Base-by-base conservation (phyloP, 2,888 invertebrate species). In the Drosophila algonquin region DNA sequence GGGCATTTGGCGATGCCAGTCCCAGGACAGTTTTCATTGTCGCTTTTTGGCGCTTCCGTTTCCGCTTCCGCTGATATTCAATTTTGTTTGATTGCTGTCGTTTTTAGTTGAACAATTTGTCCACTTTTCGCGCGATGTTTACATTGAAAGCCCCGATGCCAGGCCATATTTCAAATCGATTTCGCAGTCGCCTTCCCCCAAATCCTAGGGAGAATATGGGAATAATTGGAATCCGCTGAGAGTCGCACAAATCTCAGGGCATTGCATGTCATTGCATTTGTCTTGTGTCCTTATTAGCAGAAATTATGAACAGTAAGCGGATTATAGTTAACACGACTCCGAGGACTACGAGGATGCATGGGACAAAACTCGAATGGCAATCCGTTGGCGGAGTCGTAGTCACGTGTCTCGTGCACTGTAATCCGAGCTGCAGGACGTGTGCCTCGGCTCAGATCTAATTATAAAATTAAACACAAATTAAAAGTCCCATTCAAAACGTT, bases 81-180 rank as follows among this genome's bases (percentile, higher is more conserved):
- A 90, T 90, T 90, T 90, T 81, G 82, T 81, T 87, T 90, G 90
- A 90, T 87, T 90, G 87, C 75, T 75, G 77, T 79, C 79, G 83
- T 79, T 84, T 77, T 81, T 76, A 71, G 81, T 75, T 77, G 79
- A 72, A 77, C 84, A 81, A 79, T 86, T 88, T 84, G 83, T 85
- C 62, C 75, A 80, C 73, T 85, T 87, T 77, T 75, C 86, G 82
- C 65, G 60, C 87, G 67, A 79, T 83, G 83, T 84, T 83, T 77
- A 82, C 85, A 85, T 82, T 87, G 82, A 81, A 81, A 71, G 75
- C 56, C 58, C 65, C 63, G 63, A 73, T 68, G 63, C 53, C 27
- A 51, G 68, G 73, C 77, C 73, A 82, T 82, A 85, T 81, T 80
- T 85, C 80, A 85, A 77, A 73, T 72, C 56, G 84, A 69, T 61